Evolutionary conservation across 2,113 vertebrate genomes (phyloP).

Genomic region (Labrus mixtus): DNA sequence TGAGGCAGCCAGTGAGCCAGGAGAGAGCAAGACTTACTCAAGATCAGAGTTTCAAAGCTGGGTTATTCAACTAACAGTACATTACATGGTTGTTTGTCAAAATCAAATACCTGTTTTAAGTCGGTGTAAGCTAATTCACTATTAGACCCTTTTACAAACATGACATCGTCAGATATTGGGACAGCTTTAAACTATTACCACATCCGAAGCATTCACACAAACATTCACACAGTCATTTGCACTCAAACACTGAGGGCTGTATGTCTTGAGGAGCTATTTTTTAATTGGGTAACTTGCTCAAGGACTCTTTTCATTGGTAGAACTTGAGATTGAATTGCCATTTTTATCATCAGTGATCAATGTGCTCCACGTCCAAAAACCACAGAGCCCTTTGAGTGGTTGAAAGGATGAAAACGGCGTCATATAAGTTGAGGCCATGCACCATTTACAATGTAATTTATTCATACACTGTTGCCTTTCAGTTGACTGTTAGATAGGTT

Average conservation of each 20-base stretch:
- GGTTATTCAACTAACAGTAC: constrained; percentile 1
- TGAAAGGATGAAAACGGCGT: neutral
- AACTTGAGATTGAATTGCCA: neutral
- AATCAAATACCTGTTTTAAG: constrained; percentile 1
- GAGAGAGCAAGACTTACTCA: constrained; percentile 18
- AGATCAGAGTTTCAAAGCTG: constrained; percentile 32
- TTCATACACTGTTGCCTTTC: neutral
- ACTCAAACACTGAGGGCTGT: too few species aligned
- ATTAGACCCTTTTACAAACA: neutral
- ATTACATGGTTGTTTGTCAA: neutral
- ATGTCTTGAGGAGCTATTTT: too few species aligned
- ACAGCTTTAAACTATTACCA: too few species aligned
- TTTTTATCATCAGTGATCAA: neutral
- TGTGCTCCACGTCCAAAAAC: too few species aligned
- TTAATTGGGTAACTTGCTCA: too few species aligned
- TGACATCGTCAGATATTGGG: too few species aligned
- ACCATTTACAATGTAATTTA: neutral
- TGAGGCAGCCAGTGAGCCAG: constrained; percentile 2
- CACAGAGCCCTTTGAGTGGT: neutral
- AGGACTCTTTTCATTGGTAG: too few species aligned
- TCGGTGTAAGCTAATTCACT: neutral
- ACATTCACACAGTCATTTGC: too few species aligned
- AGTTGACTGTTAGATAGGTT: neutral
- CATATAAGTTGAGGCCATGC: neutral
- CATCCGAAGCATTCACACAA: too few species aligned